Conservation (phyloP, 1,140 invertebrate species). For the Homarus americanus region DNA sequence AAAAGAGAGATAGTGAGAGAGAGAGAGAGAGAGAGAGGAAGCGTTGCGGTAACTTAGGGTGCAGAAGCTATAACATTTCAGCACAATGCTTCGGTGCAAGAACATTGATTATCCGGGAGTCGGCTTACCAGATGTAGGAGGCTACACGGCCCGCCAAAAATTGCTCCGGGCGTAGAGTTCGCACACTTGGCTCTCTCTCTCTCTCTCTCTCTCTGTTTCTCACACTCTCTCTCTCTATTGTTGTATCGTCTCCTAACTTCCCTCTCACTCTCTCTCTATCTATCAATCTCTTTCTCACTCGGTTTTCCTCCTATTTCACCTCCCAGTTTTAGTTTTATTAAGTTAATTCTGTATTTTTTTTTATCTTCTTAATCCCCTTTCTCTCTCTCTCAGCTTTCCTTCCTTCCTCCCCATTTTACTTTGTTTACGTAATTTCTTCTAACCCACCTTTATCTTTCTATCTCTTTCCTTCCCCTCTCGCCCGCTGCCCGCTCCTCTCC, state of each 20-base stretch:
- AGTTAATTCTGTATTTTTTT: too few species aligned
- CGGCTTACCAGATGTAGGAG: conserved; percentile 1
- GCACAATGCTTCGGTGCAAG: conserved; percentile 9
- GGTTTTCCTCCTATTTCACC: conserved; percentile 1
- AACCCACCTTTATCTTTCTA: neutral
- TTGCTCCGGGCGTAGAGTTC: neutral
- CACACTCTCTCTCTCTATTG: neutral
- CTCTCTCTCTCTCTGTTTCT: too few species aligned
- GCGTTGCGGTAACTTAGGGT: neutral
- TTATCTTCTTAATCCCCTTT: too few species aligned
- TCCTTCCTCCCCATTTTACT: neutral
- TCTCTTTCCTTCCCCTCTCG: neutral
- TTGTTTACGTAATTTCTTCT: too few species aligned
- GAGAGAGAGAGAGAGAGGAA: neutral
- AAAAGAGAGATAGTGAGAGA: neutral
- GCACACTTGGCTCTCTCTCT: neutral
- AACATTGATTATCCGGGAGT: neutral
- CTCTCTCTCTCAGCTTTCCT: too few species aligned
- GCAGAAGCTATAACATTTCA: neutral
- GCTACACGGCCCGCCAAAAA: neutral
- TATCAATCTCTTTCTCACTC: conserved; percentile 2
- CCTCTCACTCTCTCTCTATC: neutral
- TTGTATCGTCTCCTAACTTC: neutral
- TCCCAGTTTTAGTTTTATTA: too few species aligned
- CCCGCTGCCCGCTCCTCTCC: neutral